phyloP scores from a whole-genome alignment of 2,113 vertebrate genomes.

The Gambusia holbrooki region DNA sequence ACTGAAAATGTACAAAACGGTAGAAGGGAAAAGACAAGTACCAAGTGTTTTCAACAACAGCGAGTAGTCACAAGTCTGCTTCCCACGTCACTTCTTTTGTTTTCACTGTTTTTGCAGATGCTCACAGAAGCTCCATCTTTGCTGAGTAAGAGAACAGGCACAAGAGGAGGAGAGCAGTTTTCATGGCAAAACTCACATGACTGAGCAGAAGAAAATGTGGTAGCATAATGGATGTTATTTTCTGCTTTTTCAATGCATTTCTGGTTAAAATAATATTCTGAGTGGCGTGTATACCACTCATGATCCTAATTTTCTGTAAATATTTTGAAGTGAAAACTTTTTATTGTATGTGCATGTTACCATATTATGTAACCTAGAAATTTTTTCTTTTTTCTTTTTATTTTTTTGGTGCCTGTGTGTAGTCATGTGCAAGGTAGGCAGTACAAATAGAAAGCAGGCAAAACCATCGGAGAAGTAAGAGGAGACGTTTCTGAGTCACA shows the following conservation, averaged over 20 bases:
- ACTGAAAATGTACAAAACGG: background rate
- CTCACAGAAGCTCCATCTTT: background rate
- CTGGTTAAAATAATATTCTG: too few species aligned
- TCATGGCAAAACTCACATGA: background rate
- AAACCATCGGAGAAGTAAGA: constrained; percentile 38
- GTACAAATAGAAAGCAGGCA: constrained; percentile 9
- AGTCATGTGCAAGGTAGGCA: constrained; percentile 7
- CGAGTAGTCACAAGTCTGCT: background rate
- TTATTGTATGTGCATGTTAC: constrained; percentile 20
- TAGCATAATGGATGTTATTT: too few species aligned
- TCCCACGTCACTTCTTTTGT: background rate
- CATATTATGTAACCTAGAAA: constrained; percentile 14
- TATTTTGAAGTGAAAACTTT: constrained; percentile 20
- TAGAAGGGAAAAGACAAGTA: background rate
- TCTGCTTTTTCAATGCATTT: too few species aligned
- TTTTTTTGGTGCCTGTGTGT: constrained; percentile 4
- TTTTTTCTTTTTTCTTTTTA: too few species aligned
- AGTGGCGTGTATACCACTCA: too few species aligned
- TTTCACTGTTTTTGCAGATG: background rate
- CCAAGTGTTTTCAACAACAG: background rate
- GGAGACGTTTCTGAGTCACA: constrained; percentile 57
- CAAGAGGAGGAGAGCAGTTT: background rate
- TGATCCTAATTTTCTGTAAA: background rate
- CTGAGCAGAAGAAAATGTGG: background rate
- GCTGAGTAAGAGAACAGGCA: background rate